Evolutionary conservation across 2,888 invertebrate species (phyloP).

Genomic region (Agonum fuliginosum): DNA sequence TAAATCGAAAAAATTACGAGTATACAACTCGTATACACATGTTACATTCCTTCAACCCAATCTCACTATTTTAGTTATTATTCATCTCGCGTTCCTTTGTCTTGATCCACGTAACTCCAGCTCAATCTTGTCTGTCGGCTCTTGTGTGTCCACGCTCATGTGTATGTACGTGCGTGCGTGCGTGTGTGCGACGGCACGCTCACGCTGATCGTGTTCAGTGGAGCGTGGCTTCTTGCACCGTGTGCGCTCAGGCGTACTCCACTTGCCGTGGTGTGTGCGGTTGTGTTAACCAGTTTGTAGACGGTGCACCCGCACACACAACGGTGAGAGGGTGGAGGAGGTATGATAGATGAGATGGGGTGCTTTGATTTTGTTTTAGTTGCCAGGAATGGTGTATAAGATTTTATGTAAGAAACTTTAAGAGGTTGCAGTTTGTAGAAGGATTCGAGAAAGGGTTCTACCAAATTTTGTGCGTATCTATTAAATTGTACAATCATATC

Average conservation of each 20-base stretch:
- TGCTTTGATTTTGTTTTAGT: background rate
- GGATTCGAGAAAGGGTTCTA: too few species aligned
- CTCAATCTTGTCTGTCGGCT: too few species aligned
- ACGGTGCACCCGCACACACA: background rate
- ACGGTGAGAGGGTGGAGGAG: too few species aligned
- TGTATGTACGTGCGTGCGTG: background rate
- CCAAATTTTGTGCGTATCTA: too few species aligned
- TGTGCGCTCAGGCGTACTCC: constrained; percentile 16
- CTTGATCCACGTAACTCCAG: too few species aligned
- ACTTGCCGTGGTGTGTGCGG: background rate
- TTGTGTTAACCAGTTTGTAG: constrained; percentile 41
- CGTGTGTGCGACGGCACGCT: background rate
- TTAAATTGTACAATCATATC: too few species aligned
- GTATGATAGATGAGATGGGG: background rate
- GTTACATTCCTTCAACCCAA: too few species aligned
- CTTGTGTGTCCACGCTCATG: background rate
- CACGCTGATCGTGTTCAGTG: constrained; percentile 16
- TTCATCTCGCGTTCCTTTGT: too few species aligned
- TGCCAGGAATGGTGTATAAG: background rate
- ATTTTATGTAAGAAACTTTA: background rate
- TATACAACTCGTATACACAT: too few species aligned
- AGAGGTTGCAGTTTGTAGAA: too few species aligned
- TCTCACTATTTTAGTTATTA: too few species aligned
- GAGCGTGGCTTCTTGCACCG: constrained; percentile 37
- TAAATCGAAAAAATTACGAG: too few species aligned